A percentile compares a stretch with the other conserved stretches of the same genome.
Evolutionary conservation across 2,113 vertebrate genomes (phyloP).

Genomic region (Burhinus oedicnemus): DNA sequence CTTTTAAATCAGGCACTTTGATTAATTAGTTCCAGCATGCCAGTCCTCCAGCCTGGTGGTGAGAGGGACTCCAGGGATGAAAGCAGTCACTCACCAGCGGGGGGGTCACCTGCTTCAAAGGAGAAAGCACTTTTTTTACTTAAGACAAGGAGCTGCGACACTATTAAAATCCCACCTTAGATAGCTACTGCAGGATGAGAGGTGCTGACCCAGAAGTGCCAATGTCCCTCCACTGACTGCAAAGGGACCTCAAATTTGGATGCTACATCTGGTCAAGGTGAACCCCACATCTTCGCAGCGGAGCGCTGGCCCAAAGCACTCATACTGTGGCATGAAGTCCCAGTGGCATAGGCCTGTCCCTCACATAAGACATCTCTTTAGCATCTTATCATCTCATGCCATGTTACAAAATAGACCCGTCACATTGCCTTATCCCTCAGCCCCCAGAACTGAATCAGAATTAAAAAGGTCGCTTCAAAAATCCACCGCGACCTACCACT

Average conservation of each 20-base stretch:
- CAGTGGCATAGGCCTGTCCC: neutral
- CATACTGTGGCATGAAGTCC: neutral
- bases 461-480: neutral
- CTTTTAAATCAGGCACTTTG: neutral
- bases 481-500: neutral
- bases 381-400: neutral
- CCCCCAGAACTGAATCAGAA: neutral
- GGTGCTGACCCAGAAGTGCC: neutral
- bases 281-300: neutral
- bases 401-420: neutral
- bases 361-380: neutral
- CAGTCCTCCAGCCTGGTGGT: neutral
- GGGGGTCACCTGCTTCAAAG: neutral
- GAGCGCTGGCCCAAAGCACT: neutral
- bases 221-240: neutral
- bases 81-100: neutral
- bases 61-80: neutral
- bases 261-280: neutral
- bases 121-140: neutral
- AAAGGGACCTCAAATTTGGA: neutral
- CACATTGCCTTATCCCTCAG: neutral
- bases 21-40: neutral
- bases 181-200: neutral
- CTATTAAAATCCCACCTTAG: neutral
- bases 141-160: neutral